These are phyloP conservation scores for Phrynocephalus versicolor DNA, from an alignment of 2,113 vertebrate species.

Conservation along the genomic window DNA sequence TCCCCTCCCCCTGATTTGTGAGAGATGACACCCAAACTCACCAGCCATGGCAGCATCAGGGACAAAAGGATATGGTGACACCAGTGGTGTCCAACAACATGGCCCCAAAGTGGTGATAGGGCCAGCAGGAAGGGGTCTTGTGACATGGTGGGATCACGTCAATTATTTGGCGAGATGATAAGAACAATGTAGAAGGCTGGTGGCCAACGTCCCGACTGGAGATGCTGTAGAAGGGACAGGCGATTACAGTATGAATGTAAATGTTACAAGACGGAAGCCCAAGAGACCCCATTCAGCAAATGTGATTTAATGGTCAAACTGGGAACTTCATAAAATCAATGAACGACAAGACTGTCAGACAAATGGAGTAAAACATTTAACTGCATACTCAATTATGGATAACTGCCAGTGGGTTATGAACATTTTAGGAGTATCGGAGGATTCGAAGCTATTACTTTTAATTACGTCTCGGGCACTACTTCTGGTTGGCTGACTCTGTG, in stretches of 20 bases:
- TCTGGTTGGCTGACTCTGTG: slow-evolving; percentile 11
- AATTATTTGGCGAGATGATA: too few relatives aligned
- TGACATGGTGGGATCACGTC: too few relatives aligned
- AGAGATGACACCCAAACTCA: too few relatives aligned
- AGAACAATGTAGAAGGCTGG: background rate
- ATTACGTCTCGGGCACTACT: slow-evolving; percentile 47
- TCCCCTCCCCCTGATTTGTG: too few relatives aligned
- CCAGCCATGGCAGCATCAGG: too few relatives aligned
- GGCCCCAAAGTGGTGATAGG: too few relatives aligned
- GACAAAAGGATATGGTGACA: background rate
- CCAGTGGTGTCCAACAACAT: too few relatives aligned
- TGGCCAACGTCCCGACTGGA: slow-evolving; percentile 6
- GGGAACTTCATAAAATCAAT: slow-evolving; percentile 36
- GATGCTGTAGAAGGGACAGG: background rate
- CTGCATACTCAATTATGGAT: slow-evolving; percentile 1
- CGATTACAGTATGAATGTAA: slow-evolving; percentile 14
- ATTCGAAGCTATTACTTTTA: slow-evolving; percentile 40
- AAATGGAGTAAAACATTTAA: slow-evolving; percentile 43
- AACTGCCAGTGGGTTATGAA: slow-evolving; percentile 37
- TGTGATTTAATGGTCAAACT: slow-evolving; percentile 32
- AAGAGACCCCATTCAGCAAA: slow-evolving; percentile 10
- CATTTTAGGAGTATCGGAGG: slow-evolving; percentile 20
- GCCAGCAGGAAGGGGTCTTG: too few relatives aligned
- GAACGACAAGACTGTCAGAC: slow-evolving; percentile 46
- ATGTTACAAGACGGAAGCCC: slow-evolving; percentile 20